Conservation (phyloP, 2,113 vertebrate species). For the Burhinus oedicnemus region DNA sequence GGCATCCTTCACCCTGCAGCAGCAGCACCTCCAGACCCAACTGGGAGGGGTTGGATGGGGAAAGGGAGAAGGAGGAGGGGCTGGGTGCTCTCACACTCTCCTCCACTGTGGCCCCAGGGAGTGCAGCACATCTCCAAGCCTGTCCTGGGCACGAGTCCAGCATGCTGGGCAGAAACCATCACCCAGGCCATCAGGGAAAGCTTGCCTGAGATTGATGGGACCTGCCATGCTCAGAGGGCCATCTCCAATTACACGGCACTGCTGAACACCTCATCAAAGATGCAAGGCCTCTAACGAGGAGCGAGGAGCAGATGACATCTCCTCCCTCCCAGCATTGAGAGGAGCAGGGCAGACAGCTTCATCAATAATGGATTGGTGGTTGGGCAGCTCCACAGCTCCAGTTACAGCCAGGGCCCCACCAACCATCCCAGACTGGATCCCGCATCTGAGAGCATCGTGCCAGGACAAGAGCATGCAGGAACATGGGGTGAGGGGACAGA, state of each 20-base stretch:
- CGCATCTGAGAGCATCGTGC: accelerated
- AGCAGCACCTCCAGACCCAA: neutral
- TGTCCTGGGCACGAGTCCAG: neutral
- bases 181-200: neutral
- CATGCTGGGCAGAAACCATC: neutral
- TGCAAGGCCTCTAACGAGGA: conserved; percentile 64
- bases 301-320: conserved; percentile 54
- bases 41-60: no score
- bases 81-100: neutral
- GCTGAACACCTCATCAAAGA: conserved; percentile 59
- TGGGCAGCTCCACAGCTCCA: neutral
- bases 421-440: neutral
- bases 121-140: neutral
- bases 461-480: neutral
- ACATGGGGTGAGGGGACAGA: neutral
- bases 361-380: conserved; percentile 62
- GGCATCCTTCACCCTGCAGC: neutral
- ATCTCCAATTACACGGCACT: conserved; percentile 45
- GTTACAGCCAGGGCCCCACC: neutral
- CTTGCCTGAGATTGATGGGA: conserved; percentile 60
- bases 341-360: neutral
- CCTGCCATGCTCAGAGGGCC: conserved; percentile 14
- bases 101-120: accelerated
- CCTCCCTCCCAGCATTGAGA: neutral
- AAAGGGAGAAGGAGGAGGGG: neutral